Evolutionary conservation across 2,797 vertebrate genomes (phyloP).

Genomic region (Urosaurus nigricauda): DNA sequence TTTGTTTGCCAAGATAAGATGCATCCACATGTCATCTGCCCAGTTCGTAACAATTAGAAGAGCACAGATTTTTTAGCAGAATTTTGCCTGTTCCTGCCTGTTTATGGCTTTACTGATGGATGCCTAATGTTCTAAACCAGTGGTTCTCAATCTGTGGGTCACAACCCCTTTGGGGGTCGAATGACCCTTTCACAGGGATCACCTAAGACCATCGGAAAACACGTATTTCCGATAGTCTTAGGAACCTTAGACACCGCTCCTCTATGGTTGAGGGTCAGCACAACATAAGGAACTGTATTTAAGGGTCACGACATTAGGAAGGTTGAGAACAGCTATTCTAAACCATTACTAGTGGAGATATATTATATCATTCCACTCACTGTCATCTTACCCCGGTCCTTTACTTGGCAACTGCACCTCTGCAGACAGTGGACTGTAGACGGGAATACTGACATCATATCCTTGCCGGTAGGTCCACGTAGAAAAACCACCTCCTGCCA

Average conservation of each 20-base stretch:
- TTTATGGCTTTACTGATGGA: neutral
- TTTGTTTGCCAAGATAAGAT: neutral
- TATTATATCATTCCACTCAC: neutral
- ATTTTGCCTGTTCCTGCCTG: neutral
- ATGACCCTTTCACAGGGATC: too few species aligned
- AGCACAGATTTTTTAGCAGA: neutral
- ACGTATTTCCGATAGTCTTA: too few species aligned
- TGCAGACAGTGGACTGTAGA: constrained; percentile 92
- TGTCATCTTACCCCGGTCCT: constrained; percentile 88
- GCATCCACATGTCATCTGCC: neutral
- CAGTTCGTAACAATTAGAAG: neutral
- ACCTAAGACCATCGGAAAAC: too few species aligned
- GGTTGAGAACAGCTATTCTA: neutral
- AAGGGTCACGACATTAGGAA: too few species aligned
- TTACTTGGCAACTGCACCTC: constrained; percentile 91
- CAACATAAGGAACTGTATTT: too few species aligned
- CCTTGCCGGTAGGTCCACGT: constrained; percentile 99
- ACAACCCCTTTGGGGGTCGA: too few species aligned
- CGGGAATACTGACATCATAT: constrained; percentile 98
- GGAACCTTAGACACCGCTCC: too few species aligned
- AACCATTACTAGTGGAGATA: neutral
- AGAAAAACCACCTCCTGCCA: constrained; percentile 97
- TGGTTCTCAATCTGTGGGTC: too few species aligned
- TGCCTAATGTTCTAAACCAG: neutral
- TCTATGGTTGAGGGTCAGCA: too few species aligned